Base-by-base conservation (phyloP, 2,797 vertebrate species). In the Serranus cabrilla region DNA sequence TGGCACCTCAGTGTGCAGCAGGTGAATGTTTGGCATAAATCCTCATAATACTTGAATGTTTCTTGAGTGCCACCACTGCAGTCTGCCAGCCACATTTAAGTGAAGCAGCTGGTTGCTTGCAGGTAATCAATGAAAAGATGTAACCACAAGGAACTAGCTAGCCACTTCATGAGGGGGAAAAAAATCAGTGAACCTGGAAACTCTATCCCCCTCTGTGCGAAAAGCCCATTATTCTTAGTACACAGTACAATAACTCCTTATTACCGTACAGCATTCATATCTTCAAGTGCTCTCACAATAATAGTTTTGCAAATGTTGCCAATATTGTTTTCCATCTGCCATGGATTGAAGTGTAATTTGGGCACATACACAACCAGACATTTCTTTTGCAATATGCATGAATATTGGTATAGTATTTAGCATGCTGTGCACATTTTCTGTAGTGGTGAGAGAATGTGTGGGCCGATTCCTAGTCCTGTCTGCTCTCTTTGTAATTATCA, bases 401-500 rank as follows among this genome's bases (percentile, higher is more conserved):
- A 52, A 86, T 91, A 84, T 89, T 87, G 71, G 73, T 85, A 52
- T 74, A 72, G 78, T 85, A 78, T 85, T 92, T 88, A 87, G 69
- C 75, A 81, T 84, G 79, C 81, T 71, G 74, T 76, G 83, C 85
- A 81, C 89, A 89, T 86, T 90, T 85, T 67, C 60, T 82, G 63
- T 70, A 67, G 70, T 43, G 54, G 46, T 76, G 63, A 80, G 85
- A 81, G 78, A 81, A 62, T 79, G 68, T 77, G 78, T 81, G 81
- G 85, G 86, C 78, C 39, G 56, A 75, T 71, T 89, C 76, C 68
- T 72, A 13, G 70, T 67, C 78, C 67, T 74, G 20, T 81, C 76
- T 88, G 87, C 86, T 88, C 84, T 83, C 77, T 87, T 74, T 87
- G 76, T 89, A 91, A 92, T 92, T 91, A 93, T 92, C 90, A 92